These are phyloP conservation scores for Coregonus clupeaformis DNA, from an alignment of 2,113 vertebrate species.

Conservation along the genomic window DNA sequence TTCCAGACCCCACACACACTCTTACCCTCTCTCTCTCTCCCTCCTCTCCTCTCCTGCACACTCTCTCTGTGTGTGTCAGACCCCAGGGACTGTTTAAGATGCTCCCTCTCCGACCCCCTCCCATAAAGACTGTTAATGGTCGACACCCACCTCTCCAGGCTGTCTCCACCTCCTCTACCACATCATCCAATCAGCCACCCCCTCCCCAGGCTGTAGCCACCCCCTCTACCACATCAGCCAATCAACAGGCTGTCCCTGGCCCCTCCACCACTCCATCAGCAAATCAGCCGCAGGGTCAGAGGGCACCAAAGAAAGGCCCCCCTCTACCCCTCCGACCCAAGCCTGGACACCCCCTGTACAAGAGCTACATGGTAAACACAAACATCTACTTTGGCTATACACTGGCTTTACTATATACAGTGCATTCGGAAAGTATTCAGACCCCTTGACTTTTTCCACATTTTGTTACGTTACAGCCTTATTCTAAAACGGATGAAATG, in stretches of 20 bases:
- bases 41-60: neutral
- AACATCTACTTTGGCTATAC: neutral
- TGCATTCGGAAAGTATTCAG: too few species aligned
- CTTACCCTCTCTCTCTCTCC: too few species aligned
- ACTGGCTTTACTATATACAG: too few species aligned
- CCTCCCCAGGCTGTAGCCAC: constrained; percentile 44
- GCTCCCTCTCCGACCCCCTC: constrained; percentile 76
- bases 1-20: too few species aligned
- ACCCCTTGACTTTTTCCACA: neutral
- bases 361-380: constrained; percentile 76
- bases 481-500: too few species aligned
- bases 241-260: constrained; percentile 52
- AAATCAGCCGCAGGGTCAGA: constrained; percentile 76
- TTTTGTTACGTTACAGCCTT: too few species aligned
- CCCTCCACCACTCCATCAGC: constrained; percentile 69
- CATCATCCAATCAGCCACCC: constrained; percentile 22
- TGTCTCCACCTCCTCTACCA: constrained; percentile 46
- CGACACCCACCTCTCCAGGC: constrained; percentile 85
- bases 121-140: constrained; percentile 79
- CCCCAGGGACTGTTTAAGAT: constrained; percentile 10
- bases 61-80: too few species aligned
- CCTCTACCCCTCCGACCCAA: constrained; percentile 90
- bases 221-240: constrained; percentile 44
- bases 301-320: constrained; percentile 77
- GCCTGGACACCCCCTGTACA: constrained; percentile 89